Conservation (phyloP, 1,140 invertebrate genomes). For the Monomorium pharaonis region DNA sequence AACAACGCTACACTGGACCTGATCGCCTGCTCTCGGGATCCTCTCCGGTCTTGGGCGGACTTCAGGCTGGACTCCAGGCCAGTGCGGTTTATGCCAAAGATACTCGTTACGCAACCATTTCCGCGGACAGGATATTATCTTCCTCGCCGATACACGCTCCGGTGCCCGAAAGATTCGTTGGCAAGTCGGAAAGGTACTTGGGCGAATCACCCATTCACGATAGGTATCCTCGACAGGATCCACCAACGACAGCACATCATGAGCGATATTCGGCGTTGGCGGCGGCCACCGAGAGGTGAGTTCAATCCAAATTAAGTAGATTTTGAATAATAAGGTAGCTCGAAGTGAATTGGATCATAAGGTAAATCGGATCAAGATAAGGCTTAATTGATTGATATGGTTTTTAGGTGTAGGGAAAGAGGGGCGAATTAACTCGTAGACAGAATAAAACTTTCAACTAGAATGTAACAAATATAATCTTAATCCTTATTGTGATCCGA, state of each 20-base stretch:
- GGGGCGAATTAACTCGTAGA: too few relatives aligned
- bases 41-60: conserved; percentile 77
- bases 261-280: conserved; percentile 76
- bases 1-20: conserved; percentile 77
- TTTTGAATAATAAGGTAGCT: background rate
- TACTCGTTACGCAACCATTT: conserved; percentile 72
- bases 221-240: conserved; percentile 73
- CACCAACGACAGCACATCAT: conserved; percentile 67
- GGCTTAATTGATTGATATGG: too few relatives aligned
- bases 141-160: conserved; percentile 81
- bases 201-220: conserved; percentile 79
- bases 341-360: too few relatives aligned
- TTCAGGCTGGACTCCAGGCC: conserved; percentile 64
- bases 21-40: conserved; percentile 78
- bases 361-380: too few relatives aligned
- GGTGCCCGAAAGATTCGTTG: conserved; percentile 80
- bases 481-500: too few relatives aligned
- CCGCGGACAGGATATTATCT: conserved; percentile 77
- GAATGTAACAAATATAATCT: too few relatives aligned
- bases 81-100: conserved; percentile 67
- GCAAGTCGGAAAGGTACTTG: conserved; percentile 71
- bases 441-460: too few relatives aligned
- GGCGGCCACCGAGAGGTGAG: conserved; percentile 72
- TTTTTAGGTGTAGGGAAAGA: too few relatives aligned
- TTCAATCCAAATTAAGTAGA: background rate